These are phyloP conservation scores for Heliconius congener DNA, from an alignment of 1,140 invertebrate species.

Conservation along the genomic window DNA sequence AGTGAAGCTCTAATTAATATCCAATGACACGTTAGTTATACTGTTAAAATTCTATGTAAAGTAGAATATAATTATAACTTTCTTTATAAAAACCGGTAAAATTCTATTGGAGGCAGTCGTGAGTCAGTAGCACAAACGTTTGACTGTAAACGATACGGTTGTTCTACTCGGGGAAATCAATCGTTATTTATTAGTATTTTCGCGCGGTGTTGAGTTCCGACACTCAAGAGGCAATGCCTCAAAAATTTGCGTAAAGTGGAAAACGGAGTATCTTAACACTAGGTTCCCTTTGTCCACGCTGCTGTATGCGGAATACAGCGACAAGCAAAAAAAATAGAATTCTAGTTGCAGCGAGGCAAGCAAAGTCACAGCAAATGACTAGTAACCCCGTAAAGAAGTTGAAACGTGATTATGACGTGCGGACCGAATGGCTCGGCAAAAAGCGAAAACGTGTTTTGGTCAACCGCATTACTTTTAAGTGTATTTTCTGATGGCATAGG, in stretches of 20 bases:
- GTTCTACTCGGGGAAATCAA: neutral
- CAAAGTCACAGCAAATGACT: neutral
- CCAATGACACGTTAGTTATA: no score
- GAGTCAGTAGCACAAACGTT: neutral
- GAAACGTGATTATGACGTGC: constrained; percentile 26
- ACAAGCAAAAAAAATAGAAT: neutral
- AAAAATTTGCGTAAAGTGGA: no score
- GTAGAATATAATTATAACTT: no score
- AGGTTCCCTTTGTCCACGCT: neutral
- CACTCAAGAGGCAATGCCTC: no score
- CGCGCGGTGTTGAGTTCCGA: neutral
- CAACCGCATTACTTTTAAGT: constrained; percentile 35
- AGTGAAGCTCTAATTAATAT: no score
- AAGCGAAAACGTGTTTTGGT: constrained; percentile 36
- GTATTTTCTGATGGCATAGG: constrained; percentile 18
- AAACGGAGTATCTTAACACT: neutral
- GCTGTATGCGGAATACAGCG: neutral
- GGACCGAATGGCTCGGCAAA: constrained; percentile 30
- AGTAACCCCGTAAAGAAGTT: constrained; percentile 15
- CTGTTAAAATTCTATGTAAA: no score
- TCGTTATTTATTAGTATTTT: neutral
- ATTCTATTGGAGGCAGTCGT: no score
- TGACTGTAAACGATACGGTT: neutral
- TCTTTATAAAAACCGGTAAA: no score
- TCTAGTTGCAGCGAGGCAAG: neutral